phyloP scores from a whole-genome alignment of 2,113 vertebrate species.

The human region DNA sequence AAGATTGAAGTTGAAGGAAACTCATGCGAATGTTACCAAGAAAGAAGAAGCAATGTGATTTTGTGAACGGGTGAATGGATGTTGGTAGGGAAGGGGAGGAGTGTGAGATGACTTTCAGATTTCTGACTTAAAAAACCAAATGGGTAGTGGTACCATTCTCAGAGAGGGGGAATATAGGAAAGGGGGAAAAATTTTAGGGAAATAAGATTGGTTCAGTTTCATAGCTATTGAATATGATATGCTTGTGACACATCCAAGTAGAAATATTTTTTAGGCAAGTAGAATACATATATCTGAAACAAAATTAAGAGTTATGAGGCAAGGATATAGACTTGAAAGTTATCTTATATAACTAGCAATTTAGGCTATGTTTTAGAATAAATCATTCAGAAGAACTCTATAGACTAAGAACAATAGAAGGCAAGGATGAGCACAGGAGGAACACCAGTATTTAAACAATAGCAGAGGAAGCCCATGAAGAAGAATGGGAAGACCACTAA shows the following conservation, averaged over 20 bases:
- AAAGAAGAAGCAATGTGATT: background rate
- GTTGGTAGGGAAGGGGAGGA: background rate
- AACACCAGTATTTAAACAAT: background rate
- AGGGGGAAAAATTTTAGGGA: background rate
- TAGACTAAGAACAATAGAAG: background rate
- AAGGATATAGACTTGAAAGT: background rate
- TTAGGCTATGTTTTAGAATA: background rate
- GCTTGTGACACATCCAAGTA: background rate
- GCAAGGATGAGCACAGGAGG: background rate
- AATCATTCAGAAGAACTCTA: background rate
- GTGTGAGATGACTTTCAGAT: background rate
- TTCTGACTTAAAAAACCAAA: background rate
- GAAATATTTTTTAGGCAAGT: background rate
- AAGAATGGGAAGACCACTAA: background rate
- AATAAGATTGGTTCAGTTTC: background rate
- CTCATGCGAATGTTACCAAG: background rate
- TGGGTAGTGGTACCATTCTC: background rate
- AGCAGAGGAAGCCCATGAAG: background rate
- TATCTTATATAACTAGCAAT: background rate
- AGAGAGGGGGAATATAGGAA: background rate
- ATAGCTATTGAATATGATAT: background rate
- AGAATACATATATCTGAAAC: background rate
- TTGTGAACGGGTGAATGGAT: background rate
- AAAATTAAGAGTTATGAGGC: background rate
- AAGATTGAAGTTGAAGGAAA: background rate